These are phyloP conservation scores for Steinernema hermaphroditum DNA, from an alignment of 2,888 invertebrate genomes.

Conservation along the genomic window DNA sequence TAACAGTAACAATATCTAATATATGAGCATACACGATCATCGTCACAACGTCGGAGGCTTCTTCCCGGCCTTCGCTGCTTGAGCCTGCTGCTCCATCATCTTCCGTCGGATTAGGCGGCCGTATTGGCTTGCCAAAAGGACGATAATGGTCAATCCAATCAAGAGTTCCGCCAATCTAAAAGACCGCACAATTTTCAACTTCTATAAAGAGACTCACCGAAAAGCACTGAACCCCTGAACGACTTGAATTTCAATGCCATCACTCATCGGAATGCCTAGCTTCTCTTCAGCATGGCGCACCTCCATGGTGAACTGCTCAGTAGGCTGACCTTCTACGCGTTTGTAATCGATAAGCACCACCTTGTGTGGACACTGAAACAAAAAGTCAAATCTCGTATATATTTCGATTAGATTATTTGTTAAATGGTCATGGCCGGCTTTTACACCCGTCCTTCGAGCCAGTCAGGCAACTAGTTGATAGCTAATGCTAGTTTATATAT, in stretches of 20 bases:
- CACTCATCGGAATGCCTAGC: constrained; percentile 27
- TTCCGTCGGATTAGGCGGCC: constrained; percentile 49
- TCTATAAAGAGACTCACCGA: constrained; percentile 14
- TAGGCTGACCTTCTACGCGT: constrained; percentile 8
- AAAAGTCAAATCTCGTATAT: too few relatives aligned
- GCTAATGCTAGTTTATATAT: too few relatives aligned
- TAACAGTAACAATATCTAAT: too few relatives aligned
- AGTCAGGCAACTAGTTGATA: too few relatives aligned
- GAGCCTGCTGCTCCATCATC: constrained; percentile 44
- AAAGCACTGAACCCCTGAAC: constrained; percentile 1
- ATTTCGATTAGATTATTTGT: too few relatives aligned
- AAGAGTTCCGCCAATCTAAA: constrained; percentile 50
- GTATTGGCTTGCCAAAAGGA: constrained; percentile 51
- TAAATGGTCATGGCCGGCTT: too few relatives aligned
- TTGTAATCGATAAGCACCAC: constrained; percentile 23
- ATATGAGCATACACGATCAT: too few relatives aligned
- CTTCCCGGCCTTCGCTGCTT: constrained; percentile 23
- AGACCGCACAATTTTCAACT: background rate
- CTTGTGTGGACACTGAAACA: background rate
- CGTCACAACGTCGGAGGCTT: background rate
- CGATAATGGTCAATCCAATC: constrained; percentile 49
- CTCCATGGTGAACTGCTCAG: constrained; percentile 31
- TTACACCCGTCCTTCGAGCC: too few relatives aligned
- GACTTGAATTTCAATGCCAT: constrained; percentile 20
- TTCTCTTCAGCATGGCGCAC: constrained; percentile 33